These are phyloP conservation scores for Chalcosyrphus nemorum DNA, from an alignment of 2,888 invertebrate species.

Conservation along the genomic window DNA sequence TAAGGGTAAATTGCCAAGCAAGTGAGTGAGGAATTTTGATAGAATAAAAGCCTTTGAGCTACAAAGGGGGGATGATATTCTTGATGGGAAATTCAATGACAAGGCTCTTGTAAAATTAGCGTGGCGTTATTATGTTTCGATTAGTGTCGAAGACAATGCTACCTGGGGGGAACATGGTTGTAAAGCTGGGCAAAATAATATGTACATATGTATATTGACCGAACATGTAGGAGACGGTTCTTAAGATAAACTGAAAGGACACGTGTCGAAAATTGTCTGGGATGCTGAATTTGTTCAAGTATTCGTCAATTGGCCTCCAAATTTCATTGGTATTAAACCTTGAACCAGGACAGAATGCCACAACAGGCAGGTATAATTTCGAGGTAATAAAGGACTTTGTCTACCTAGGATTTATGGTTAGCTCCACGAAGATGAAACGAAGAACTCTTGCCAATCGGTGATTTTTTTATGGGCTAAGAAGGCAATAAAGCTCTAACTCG, in stretches of 20 bases:
- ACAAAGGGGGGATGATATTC: background rate
- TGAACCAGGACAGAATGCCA: no score
- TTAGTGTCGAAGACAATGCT: slow-evolving; percentile 11
- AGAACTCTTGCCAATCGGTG: no score
- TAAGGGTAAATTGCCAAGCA: slow-evolving; percentile 25
- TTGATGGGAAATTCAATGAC: slow-evolving; percentile 22
- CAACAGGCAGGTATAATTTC: no score
- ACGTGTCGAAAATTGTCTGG: background rate
- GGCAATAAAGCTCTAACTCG: no score
- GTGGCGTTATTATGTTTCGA: slow-evolving; percentile 27
- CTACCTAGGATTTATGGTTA: no score
- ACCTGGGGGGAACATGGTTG: background rate
- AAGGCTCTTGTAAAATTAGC: slow-evolving; percentile 14
- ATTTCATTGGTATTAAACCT: no score
- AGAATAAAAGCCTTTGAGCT: slow-evolving; percentile 6
- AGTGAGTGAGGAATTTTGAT: slow-evolving; percentile 6
- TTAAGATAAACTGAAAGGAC: background rate
- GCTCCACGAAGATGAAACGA: no score
- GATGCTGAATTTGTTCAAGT: no score
- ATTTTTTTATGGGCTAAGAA: no score
- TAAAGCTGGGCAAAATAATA: background rate
- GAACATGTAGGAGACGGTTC: background rate
- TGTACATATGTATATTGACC: no score
- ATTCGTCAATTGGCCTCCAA: no score
- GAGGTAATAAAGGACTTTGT: no score